Conservation (phyloP, 2,888 invertebrate species). For the Automeris io region DNA sequence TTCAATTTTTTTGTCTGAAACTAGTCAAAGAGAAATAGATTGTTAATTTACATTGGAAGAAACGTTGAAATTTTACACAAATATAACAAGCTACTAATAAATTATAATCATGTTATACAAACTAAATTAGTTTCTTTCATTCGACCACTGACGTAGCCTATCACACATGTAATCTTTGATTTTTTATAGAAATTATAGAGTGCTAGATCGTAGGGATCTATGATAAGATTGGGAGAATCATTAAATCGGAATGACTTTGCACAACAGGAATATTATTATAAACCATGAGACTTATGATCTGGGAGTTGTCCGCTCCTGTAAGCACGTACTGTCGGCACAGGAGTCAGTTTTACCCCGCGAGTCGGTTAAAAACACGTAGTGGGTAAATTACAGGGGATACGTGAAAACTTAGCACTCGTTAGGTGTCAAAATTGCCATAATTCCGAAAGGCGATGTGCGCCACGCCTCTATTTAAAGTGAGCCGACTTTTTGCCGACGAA, state of each 20-base stretch:
- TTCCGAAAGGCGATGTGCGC: constrained; percentile 52
- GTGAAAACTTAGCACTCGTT: constrained; percentile 67
- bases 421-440: constrained; percentile 77
- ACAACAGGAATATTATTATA: constrained; percentile 56
- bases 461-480: constrained; percentile 60
- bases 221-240: constrained; percentile 50
- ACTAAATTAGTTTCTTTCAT: constrained; percentile 8
- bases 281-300: constrained; percentile 57
- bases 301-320: constrained; percentile 36
- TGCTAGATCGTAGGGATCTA: constrained; percentile 39
- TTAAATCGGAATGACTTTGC: constrained; percentile 65
- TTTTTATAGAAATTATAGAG: constrained; percentile 58
- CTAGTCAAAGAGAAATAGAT: no score
- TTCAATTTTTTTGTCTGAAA: no score
- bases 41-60: not conserved
- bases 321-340: constrained; percentile 40
- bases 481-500: constrained; percentile 68
- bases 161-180: constrained; percentile 14
- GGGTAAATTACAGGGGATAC: constrained; percentile 61
- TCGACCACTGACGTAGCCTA: constrained; percentile 8
- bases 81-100: not conserved
- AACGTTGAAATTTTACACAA: not conserved
- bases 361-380: constrained; percentile 49
- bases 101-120: constrained; percentile 2
- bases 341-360: constrained; percentile 33